A percentile compares a stretch with the other conserved stretches of the same genome.
phyloP scores from a whole-genome alignment of 2,113 vertebrate species.

The Stigmatopora nigra region DNA sequence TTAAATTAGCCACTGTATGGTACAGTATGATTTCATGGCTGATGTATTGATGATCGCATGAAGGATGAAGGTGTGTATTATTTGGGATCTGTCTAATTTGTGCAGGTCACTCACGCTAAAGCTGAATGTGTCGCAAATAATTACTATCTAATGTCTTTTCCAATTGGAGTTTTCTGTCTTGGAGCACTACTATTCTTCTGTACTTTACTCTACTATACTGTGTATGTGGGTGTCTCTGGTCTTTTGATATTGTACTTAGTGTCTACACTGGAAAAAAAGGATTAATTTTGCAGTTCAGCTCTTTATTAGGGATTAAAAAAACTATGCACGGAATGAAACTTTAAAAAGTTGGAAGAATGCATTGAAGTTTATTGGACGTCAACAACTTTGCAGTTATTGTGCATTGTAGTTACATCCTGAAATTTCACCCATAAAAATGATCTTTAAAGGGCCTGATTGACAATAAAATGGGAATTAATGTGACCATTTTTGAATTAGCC shows the following conservation, averaged over 20 bases:
- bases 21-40: constrained; percentile 31
- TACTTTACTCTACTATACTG: not conserved
- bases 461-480: not conserved
- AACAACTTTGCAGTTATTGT: not conserved
- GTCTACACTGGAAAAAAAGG: not conserved
- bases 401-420: not conserved
- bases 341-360: not conserved
- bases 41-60: constrained; percentile 20
- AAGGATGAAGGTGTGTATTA: constrained; percentile 18
- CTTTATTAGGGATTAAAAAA: not conserved
- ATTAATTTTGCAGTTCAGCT: too few species aligned
- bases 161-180: not conserved
- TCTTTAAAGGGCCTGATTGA: not conserved
- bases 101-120: constrained; percentile 22
- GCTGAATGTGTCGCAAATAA: constrained; percentile 10
- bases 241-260: too few species aligned
- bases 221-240: too few species aligned
- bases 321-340: not conserved
- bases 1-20: constrained; percentile 28
- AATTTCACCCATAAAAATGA: not conserved
- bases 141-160: constrained; percentile 6
- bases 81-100: constrained; percentile 26
- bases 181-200: not conserved
- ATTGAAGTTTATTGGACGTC: not conserved
- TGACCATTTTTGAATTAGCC: constrained; percentile 1